A percentile compares a stretch with the other conserved stretches of the same genome.
These are phyloP conservation scores for Lutjanus argentimaculatus DNA, from an alignment of 2,797 vertebrate genomes.

Conservation along the genomic window DNA sequence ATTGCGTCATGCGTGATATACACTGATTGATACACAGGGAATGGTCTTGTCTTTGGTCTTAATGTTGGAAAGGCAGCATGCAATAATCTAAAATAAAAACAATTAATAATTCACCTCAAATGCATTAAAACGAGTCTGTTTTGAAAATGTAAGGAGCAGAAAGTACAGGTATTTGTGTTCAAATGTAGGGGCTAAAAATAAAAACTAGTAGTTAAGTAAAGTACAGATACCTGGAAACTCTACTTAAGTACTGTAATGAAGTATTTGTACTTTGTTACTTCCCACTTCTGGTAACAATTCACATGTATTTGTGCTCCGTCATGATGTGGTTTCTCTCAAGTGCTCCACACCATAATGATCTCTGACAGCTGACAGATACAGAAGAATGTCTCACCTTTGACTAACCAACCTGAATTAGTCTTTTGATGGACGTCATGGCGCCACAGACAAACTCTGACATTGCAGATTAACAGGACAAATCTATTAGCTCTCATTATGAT, in stretches of 20 bases:
- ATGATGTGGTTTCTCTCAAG: background rate
- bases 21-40: too few relatives aligned
- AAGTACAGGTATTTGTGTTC: too few relatives aligned
- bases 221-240: too few relatives aligned
- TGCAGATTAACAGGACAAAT: background rate
- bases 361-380: background rate
- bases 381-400: conserved; percentile 12
- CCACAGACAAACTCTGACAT: background rate
- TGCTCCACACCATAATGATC: background rate
- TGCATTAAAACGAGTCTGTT: background rate
- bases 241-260: too few relatives aligned
- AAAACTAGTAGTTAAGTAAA: too few relatives aligned
- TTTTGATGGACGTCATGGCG: background rate
- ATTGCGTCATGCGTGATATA: too few relatives aligned
- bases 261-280: too few relatives aligned
- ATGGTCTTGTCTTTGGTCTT: too few relatives aligned
- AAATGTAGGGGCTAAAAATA: too few relatives aligned
- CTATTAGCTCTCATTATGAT: background rate
- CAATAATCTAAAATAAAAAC: background rate
- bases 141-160: too few relatives aligned
- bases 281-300: background rate
- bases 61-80: too few relatives aligned
- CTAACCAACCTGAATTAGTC: background rate
- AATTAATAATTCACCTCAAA: too few relatives aligned
- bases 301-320: background rate